Evolutionary conservation across 1,140 invertebrate species (phyloP), one percentile per base, ranked within the genome.

Genomic region (Leptinotarsa undecemlineata): DNA sequence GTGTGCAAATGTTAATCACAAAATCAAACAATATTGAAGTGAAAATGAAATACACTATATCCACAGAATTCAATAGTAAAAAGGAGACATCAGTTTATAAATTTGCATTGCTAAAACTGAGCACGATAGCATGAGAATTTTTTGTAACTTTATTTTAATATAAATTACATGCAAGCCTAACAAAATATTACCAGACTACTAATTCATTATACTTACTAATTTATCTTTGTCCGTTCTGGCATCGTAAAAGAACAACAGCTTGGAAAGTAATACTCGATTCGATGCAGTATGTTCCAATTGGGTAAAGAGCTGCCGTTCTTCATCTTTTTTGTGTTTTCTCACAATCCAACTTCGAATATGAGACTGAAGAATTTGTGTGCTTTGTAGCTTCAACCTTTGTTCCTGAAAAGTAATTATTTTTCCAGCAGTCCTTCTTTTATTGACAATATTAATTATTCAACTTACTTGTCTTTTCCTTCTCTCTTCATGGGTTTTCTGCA

Each of bases 381-480:
- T 92, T 72, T 90, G 88, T 78, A 90, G 83, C 82, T 89, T 88
- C 82, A 89, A 85, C 78, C 95, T 86, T 78, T 92, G 88, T 84
- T 93, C 88, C 88, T 95, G 68, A 76, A 42, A 42, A 42, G 33
- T 11, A 11, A 42, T 11, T 3, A 42, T 11, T 42, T 82, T 81
- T 64, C 1, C 2, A 42, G 33, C 8, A 42, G 33, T 42, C 33
- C 11, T 33, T 33, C 33, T 42, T 66, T 14, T 21, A 20, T 66
- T 57, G 17, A 23, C n/a, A 23, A 66, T 23, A 33, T 66, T 26
- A 8, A 47, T 42, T 51, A 17, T 57, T 68, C 4, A 15, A 77
- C 77, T 84, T 85, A 94, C 94, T 88, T 95, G 95, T 84, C 96
- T 87, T 86, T 96, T 96, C 68, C 92, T 88, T 79, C 96, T 88